Evolutionary conservation across 2,888 invertebrate species (phyloP), one percentile per base, ranked within the genome.

Genomic region (Tuta absoluta): DNA sequence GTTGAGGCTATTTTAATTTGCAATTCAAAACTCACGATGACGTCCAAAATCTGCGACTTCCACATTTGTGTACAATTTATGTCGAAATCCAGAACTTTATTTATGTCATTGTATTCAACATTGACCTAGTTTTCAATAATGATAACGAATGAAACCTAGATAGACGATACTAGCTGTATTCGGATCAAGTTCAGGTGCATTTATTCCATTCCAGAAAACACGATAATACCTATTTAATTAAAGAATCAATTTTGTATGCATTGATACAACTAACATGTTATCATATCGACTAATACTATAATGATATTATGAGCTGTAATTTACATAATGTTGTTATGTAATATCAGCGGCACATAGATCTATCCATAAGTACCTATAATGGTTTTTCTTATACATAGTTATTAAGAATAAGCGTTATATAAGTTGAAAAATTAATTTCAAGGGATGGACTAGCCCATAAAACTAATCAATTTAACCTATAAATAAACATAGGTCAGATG

Each of bases 121-220:
- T 45, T 49, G 49, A 53, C 51, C 51, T 53, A 23, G 51, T 53
- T 53, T 49, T 53, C 24, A 53, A 53, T 53, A 45, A n/a, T 45
- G n/a, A n/a, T n/a, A 37, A n/a, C n/a, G 11, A 37, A 37, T 2
- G 12, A 1, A 37, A 41, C 14, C 2, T 41, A 14, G n/a, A n/a
- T 41, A 33, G 4, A 33, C 3, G 12, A n/a, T n/a, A 41, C 41
- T 11, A 14, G 2, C 3, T 45, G 4, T 5, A 45, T 14, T 41
- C 7, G 17, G 45, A 45, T 45, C 45, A 45, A 45, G 45, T 45
- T 5, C 8, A 17, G n/a, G 17, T 41, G 41, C 41, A 41, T 41
- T 14, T 45, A 45, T n/a, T 45, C 45, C n/a, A n/a, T 45, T 45
- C 45, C 45, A 45, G 45, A 45, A 45, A 45, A n/a, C n/a, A 45